A percentile compares a stretch with the other conserved stretches of the same genome.
Evolutionary conservation across 2,113 vertebrate genomes (phyloP).

Genomic region (Bothrops jararaca): DNA sequence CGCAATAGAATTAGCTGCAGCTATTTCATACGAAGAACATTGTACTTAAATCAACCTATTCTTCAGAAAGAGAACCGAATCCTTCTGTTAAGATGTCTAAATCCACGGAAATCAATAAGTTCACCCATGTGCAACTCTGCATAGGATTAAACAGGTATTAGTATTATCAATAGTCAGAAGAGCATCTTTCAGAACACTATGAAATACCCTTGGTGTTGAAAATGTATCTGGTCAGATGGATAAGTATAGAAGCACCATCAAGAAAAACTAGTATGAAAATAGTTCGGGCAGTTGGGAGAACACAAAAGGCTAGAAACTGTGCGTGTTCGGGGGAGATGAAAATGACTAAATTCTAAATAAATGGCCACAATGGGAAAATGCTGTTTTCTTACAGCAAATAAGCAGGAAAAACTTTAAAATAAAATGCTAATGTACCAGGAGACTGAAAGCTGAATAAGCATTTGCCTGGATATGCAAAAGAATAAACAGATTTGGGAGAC

Average conservation of each 20-base stretch:
- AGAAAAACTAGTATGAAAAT: not conserved
- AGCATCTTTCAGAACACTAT: constrained; percentile 26
- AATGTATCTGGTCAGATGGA: constrained; percentile 19
- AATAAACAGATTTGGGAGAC: not conserved
- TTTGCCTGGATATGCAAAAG: not conserved
- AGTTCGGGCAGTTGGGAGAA: constrained; percentile 1
- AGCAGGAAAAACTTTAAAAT: not conserved
- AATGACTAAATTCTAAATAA: not conserved
- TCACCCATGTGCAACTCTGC: not conserved
- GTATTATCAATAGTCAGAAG: not conserved
- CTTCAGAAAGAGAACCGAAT: not conserved
- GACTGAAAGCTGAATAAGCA: not conserved
- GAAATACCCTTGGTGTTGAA: constrained; percentile 18
- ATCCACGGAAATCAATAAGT: not conserved
- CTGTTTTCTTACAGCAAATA: rapidly evolving
- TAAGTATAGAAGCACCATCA: constrained; percentile 30
- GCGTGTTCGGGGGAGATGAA: rapidly evolving
- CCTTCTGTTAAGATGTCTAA: not conserved
- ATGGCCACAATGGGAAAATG: not conserved
- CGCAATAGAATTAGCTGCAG: not conserved
- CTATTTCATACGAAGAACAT: not conserved
- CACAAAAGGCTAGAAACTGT: constrained; percentile 1
- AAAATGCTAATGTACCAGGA: not conserved
- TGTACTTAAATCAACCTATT: not conserved
- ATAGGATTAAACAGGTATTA: constrained; percentile 27